These are phyloP conservation scores for Aradophagus sp. DNA, from an alignment of 1,140 invertebrate species.

Conservation along the genomic window DNA sequence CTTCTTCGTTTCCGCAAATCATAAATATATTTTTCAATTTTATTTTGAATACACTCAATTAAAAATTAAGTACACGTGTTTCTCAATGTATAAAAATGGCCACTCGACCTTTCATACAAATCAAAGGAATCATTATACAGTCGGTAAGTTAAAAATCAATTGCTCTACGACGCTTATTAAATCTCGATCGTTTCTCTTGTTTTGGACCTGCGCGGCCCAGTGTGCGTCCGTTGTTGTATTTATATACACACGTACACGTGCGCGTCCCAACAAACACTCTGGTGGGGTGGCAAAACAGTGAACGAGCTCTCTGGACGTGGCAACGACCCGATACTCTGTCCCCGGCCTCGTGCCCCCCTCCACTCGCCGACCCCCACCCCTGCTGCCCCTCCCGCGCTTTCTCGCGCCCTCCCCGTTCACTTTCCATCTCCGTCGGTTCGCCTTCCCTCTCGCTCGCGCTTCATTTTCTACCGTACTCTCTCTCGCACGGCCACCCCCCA, in stretches of 20 bases:
- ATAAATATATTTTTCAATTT: too few relatives aligned
- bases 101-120: too few relatives aligned
- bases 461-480: too few relatives aligned
- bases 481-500: too few relatives aligned
- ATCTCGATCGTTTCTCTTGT: slow-evolving; percentile 19
- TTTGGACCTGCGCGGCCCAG: slow-evolving; percentile 1
- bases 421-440: slow-evolving; percentile 37
- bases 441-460: not conserved
- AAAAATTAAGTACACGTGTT: too few relatives aligned
- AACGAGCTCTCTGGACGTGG: slow-evolving; percentile 69
- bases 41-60: too few relatives aligned
- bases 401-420: slow-evolving; percentile 19
- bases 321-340: slow-evolving; percentile 72
- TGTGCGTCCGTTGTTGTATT: too few relatives aligned
- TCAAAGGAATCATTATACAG: too few relatives aligned
- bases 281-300: slow-evolving; percentile 67
- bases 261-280: slow-evolving; percentile 5
- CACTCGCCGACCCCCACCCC: slow-evolving; percentile 1
- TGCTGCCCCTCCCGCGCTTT: slow-evolving; percentile 10
- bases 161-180: slow-evolving; percentile 18
- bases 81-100: too few relatives aligned
- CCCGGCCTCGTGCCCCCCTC: slow-evolving; percentile 50
- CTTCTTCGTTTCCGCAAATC: too few relatives aligned
- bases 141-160: too few relatives aligned
- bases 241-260: slow-evolving; percentile 15